These are phyloP conservation scores for Vidua chalybeata DNA, from an alignment of 2,113 vertebrate genomes.

Conservation along the genomic window DNA sequence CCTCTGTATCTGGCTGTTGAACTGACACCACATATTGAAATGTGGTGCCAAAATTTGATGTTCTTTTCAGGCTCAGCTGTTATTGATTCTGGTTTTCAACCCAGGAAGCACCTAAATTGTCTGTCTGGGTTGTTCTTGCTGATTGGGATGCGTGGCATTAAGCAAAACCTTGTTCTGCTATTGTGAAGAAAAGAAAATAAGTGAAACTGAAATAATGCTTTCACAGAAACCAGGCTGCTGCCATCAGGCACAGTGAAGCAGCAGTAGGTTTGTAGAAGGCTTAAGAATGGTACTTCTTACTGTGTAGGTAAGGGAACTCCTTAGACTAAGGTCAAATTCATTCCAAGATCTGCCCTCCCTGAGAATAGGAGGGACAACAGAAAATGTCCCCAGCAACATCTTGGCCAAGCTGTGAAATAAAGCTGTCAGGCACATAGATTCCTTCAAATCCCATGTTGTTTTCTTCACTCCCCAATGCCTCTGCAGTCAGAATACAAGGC, in stretches of 20 bases:
- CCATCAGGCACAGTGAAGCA: not conserved
- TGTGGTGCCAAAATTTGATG: not conserved
- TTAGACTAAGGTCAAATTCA: not conserved
- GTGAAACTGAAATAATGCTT: not conserved
- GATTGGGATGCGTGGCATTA: not conserved
- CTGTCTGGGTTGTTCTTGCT: not conserved
- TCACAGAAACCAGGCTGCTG: not conserved
- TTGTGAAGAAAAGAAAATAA: not conserved
- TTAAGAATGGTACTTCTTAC: not conserved
- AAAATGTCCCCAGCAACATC: not conserved
- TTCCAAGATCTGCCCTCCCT: not conserved
- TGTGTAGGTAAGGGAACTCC: not conserved
- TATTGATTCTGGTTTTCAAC: not conserved
- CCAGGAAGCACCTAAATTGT: not conserved
- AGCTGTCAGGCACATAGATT: not conserved
- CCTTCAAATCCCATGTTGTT: not conserved
- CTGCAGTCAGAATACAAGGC: not conserved
- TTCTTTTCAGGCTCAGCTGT: not conserved
- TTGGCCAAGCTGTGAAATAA: not conserved
- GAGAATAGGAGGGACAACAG: not conserved
- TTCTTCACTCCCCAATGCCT: not conserved
- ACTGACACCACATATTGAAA: slow-evolving; percentile 38
- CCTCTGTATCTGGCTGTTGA: slow-evolving; percentile 70
- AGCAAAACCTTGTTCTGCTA: not conserved
- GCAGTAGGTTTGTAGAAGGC: not conserved